These are phyloP conservation scores for Actenoides hombroni DNA, from an alignment of 2,113 vertebrate genomes.

Conservation along the genomic window DNA sequence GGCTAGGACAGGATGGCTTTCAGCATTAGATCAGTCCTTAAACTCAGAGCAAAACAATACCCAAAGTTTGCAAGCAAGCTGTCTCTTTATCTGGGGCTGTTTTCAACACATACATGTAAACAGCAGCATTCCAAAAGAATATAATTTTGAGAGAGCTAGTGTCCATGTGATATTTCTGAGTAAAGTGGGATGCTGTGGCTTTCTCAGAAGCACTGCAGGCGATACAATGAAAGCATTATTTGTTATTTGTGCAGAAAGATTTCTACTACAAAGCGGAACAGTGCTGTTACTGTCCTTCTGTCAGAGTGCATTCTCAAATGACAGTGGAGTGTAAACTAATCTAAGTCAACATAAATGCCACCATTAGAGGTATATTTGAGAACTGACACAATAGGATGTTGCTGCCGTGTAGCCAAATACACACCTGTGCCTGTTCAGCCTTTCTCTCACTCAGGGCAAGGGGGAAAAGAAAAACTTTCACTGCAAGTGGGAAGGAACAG, in stretches of 20 bases:
- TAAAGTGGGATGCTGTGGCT: not conserved
- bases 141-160: not conserved
- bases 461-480: constrained; percentile 17
- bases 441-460: not conserved
- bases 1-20: not conserved
- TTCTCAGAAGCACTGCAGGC: not conserved
- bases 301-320: accelerated
- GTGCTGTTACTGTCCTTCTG: not conserved
- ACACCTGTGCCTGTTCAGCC: constrained; percentile 49
- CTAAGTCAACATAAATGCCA: not conserved
- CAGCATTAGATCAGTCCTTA: not conserved
- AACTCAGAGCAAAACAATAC: not conserved
- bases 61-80: not conserved
- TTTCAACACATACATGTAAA: accelerated
- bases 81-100: not conserved
- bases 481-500: not conserved
- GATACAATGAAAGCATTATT: not conserved
- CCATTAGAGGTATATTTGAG: not conserved
- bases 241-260: not conserved
- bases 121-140: not conserved
- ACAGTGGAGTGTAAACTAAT: not conserved
- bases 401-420: not conserved
- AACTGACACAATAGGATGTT: not conserved
- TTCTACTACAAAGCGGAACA: not conserved
- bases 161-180: not conserved